Evolutionary conservation across 1,140 invertebrate genomes (phyloP).

Genomic region (Lepidurus packardi): DNA sequence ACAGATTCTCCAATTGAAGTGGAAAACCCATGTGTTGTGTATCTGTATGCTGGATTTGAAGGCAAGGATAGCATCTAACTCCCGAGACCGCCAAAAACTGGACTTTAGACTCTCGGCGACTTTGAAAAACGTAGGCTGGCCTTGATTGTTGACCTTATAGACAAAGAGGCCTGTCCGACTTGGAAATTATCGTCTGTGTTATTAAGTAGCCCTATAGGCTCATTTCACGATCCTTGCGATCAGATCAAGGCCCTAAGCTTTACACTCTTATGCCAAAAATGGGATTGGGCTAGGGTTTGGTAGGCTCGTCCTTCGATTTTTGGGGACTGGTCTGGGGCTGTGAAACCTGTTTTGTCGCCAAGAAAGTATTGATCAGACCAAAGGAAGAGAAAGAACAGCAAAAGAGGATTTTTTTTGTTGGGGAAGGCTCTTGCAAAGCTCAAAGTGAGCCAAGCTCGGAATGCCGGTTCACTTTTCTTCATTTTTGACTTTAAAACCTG

Average conservation of each 20-base stretch:
- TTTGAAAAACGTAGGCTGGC: not conserved
- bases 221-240: not conserved
- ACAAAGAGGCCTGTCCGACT: not conserved
- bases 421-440: not conserved
- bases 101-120: not conserved
- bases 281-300: not conserved
- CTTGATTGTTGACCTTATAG: not conserved
- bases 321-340: not conserved
- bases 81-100: not conserved
- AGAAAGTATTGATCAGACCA: conserved; percentile 11
- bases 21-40: not conserved
- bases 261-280: not conserved
- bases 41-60: not conserved
- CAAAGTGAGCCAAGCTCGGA: not conserved
- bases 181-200: too few relatives aligned
- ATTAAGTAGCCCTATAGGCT: not conserved
- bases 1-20: too few relatives aligned
- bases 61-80: not conserved
- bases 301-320: conserved; percentile 13
- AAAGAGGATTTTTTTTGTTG: not conserved
- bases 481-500: not conserved
- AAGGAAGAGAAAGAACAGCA: not conserved
- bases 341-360: conserved; percentile 2
- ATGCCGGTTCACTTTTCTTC: not conserved
- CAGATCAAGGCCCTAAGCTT: not conserved